Evolutionary conservation across 2,113 vertebrate species (phyloP).

Genomic region (Pipa parva): DNA sequence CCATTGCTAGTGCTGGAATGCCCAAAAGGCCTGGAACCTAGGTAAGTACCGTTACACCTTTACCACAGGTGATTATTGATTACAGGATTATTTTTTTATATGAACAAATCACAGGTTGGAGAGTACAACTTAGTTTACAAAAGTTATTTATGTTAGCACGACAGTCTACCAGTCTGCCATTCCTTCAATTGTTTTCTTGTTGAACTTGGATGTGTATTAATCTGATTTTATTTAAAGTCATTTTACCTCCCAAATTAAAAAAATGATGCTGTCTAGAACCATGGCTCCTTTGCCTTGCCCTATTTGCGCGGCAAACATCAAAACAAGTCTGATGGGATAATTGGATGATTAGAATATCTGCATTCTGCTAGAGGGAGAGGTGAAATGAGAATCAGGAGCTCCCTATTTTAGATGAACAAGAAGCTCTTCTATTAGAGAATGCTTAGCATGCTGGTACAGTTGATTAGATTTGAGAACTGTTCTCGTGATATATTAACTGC

Average conservation of each 20-base stretch:
- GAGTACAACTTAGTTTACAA: too few relatives aligned
- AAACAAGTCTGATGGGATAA: constrained; percentile 17
- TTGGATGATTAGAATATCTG: constrained; percentile 16
- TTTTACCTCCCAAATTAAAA: background rate
- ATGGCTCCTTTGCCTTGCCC: background rate
- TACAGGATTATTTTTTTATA: too few relatives aligned
- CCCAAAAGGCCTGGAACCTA: too few relatives aligned
- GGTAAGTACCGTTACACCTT: too few relatives aligned
- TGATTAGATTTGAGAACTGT: constrained; percentile 48
- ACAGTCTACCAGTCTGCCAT: too few relatives aligned
- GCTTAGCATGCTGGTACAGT: constrained; percentile 36
- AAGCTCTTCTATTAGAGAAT: constrained; percentile 39
- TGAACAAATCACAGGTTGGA: too few relatives aligned
- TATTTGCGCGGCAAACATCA: background rate
- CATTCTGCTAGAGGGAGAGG: constrained; percentile 21
- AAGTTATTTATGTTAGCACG: too few relatives aligned
- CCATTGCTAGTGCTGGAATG: too few relatives aligned
- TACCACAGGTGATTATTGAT: too few relatives aligned
- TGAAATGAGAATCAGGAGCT: constrained; percentile 50
- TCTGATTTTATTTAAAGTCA: too few relatives aligned
- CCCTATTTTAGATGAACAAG: constrained; percentile 46
- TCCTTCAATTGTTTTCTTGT: background rate
- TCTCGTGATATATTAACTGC: constrained; percentile 29
- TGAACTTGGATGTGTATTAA: background rate
- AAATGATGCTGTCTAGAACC: background rate